These are phyloP conservation scores for Sitta europaea DNA, from an alignment of 2,113 vertebrate genomes.

Conservation along the genomic window DNA sequence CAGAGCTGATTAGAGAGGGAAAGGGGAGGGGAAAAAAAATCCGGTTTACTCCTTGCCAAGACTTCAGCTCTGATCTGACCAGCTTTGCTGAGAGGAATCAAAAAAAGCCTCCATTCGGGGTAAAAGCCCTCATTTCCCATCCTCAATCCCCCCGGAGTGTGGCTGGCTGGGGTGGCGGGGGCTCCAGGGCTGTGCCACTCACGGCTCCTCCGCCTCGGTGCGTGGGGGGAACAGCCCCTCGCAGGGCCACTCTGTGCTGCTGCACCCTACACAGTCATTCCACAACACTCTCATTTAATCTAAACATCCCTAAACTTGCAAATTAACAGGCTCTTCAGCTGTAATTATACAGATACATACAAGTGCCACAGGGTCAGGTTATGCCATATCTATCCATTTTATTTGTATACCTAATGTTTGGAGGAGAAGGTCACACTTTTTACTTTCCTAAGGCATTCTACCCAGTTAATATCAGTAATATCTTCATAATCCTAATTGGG, in stretches of 20 bases:
- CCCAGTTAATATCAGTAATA: neutral
- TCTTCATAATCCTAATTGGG: neutral
- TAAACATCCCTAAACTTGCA: constrained; percentile 54
- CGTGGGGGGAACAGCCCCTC: neutral
- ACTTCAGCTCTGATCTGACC: neutral
- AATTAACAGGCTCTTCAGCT: constrained; percentile 55
- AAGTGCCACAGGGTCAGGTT: constrained; percentile 52
- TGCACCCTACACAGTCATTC: constrained; percentile 11
- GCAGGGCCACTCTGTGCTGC: neutral
- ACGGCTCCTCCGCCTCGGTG: neutral
- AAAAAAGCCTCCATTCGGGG: neutral
- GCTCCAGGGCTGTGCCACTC: neutral
- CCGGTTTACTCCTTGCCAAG: constrained; percentile 16
- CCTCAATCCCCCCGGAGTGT: neutral
- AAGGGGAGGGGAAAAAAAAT: neutral
- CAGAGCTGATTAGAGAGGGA: neutral
- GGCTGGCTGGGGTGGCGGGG: neutral
- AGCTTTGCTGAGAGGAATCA: neutral
- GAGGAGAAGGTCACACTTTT: neutral
- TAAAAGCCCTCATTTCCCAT: neutral
- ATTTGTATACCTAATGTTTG: neutral
- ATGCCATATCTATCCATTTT: neutral
- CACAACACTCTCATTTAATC: constrained; percentile 43
- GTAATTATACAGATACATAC: constrained; percentile 60
- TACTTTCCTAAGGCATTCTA: neutral